Percentiles rank a stretch among this genome's conserved stretches.
phyloP scores from a whole-genome alignment of 2,113 vertebrate species.

The Nycticebus coucang region DNA sequence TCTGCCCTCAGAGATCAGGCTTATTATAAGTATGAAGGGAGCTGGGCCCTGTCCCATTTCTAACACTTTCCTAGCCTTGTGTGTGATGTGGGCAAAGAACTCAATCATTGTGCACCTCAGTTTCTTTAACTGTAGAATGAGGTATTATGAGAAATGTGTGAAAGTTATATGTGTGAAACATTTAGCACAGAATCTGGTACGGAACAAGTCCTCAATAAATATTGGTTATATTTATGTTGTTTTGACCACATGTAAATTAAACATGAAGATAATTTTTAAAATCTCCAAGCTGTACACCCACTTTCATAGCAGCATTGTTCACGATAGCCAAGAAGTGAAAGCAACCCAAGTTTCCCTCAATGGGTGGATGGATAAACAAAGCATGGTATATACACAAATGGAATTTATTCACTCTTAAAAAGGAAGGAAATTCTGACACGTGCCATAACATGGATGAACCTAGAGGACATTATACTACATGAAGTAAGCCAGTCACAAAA shows the following conservation, averaged over 20 bases:
- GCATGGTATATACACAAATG: background rate
- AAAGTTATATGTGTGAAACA: background rate
- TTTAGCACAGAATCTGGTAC: constrained; percentile 32
- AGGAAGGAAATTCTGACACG: background rate
- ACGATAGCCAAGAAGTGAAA: background rate
- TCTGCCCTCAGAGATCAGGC: background rate
- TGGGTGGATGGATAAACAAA: background rate
- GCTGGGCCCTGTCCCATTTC: background rate
- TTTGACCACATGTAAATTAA: constrained; percentile 1
- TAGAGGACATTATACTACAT: background rate
- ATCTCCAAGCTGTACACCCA: background rate
- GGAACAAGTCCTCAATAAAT: background rate
- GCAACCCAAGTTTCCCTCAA: background rate
- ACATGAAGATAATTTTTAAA: constrained; percentile 21
- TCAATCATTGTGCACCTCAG: background rate
- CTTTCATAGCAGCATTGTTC: constrained; percentile 27
- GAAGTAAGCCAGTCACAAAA: constrained; percentile 10
- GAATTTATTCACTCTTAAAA: background rate
- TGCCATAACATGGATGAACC: background rate
- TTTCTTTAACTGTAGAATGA: background rate
- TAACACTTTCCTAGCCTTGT: background rate
- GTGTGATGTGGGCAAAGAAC: background rate
- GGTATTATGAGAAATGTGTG: background rate
- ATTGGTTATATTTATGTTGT: background rate
- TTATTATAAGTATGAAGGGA: background rate